These are phyloP conservation scores for Pimephales promelas DNA, from an alignment of 2,113 vertebrate genomes.

Conservation along the genomic window DNA sequence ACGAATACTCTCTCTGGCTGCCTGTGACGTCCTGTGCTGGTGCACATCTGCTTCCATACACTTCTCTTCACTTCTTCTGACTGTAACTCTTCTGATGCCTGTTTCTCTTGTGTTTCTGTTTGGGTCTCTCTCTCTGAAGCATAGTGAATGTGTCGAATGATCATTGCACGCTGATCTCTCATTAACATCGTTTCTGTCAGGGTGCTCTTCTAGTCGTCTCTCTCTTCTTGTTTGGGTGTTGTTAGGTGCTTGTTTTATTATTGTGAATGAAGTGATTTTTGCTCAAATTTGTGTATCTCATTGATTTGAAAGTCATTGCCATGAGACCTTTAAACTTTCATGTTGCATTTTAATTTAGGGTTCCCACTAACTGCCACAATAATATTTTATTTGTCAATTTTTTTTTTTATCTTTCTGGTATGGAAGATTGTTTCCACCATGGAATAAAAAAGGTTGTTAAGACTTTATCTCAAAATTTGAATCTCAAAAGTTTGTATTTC, in stretches of 20 bases:
- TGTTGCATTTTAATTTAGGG: neutral
- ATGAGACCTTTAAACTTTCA: neutral
- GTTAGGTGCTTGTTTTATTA: conserved; percentile 46
- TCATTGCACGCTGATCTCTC: conserved; percentile 56
- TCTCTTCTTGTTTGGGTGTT: conserved; percentile 10
- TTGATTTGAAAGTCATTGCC: conserved; percentile 6
- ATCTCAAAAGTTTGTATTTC: too few species aligned
- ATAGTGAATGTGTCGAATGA: conserved; percentile 45
- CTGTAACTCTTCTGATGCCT: conserved; percentile 50
- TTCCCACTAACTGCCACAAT: neutral
- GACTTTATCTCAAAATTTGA: too few species aligned
- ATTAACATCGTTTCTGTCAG: conserved; percentile 28
- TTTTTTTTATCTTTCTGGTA: neutral
- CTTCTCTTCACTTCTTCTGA: conserved; percentile 50
- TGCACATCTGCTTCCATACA: conserved; percentile 51
- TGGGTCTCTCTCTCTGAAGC: conserved; percentile 37
- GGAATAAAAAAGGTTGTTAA: too few species aligned
- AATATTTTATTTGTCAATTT: neutral
- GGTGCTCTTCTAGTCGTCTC: conserved; percentile 20
- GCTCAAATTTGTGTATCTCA: neutral
- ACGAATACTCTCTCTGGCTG: conserved; percentile 55
- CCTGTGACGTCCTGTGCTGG: conserved; percentile 57
- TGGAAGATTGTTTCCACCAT: too few species aligned
- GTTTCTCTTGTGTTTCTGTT: conserved; percentile 45
- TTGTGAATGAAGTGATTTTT: conserved; percentile 35